Percentiles rank a stretch among this genome's conserved stretches.
Evolutionary conservation across 2,888 invertebrate genomes (phyloP).

Genomic region (Alcis repandata): DNA sequence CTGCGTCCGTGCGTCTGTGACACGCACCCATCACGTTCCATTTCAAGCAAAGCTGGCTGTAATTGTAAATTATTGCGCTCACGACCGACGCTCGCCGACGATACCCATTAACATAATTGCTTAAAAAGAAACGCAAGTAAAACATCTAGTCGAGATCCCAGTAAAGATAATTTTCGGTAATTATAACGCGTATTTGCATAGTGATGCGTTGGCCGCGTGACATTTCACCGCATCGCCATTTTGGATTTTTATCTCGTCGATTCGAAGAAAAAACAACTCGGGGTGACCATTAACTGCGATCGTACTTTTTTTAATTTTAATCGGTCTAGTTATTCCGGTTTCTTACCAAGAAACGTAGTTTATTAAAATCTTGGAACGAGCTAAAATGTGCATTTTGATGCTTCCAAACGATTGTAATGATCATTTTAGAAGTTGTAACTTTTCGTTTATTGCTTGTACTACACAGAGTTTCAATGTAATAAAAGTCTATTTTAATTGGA

Average conservation of each 20-base stretch:
- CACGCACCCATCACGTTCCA: constrained; percentile 60
- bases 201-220: constrained; percentile 66
- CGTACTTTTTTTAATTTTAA: constrained; percentile 62
- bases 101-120: constrained; percentile 79
- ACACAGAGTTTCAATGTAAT: constrained; percentile 66
- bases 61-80: constrained; percentile 76
- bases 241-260: constrained; percentile 66
- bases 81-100: constrained; percentile 43
- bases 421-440: constrained; percentile 68
- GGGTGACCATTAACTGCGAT: constrained; percentile 62
- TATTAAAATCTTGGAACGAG: constrained; percentile 48
- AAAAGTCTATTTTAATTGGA: constrained; percentile 78
- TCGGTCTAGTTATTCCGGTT: constrained; percentile 65
- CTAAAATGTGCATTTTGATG: constrained; percentile 62
- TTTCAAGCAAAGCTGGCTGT: constrained; percentile 61
- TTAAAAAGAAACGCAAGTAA: constrained; percentile 78
- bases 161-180: constrained; percentile 75
- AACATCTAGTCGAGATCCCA: constrained; percentile 75
- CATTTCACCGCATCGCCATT: constrained; percentile 71
- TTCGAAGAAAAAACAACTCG: constrained; percentile 57
- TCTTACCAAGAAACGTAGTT: constrained; percentile 50
- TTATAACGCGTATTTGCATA: constrained; percentile 80
- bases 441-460: constrained; percentile 74
- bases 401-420: constrained; percentile 71
- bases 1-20: constrained; percentile 11